These are phyloP conservation scores for Chunga burmeisteri DNA, from an alignment of 2,113 vertebrate genomes.

Conservation along the genomic window DNA sequence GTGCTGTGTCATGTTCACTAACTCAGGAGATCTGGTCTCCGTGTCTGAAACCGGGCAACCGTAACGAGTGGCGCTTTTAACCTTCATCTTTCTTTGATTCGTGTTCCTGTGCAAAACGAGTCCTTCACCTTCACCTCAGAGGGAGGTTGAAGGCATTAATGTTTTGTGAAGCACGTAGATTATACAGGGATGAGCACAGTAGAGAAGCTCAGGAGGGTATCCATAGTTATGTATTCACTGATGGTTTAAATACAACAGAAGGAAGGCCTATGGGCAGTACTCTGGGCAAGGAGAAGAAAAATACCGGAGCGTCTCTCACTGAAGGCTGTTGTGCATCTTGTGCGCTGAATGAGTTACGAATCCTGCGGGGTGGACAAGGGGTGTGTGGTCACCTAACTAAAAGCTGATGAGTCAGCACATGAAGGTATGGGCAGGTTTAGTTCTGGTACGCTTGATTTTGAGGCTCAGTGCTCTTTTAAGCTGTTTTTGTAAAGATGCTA, in stretches of 20 bases:
- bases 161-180: slow-evolving; percentile 2
- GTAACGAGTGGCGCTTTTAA: not conserved
- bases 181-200: not conserved
- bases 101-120: not conserved
- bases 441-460: not conserved
- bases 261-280: not conserved
- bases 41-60: not conserved
- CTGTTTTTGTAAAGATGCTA: not conserved
- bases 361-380: not conserved
- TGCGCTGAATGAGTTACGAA: not conserved
- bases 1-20: not conserved
- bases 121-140: not conserved
- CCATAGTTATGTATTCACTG: not conserved
- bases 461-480: not conserved
- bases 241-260: not conserved
- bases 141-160: not conserved
- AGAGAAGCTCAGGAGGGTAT: not conserved
- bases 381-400: not conserved
- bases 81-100: not conserved
- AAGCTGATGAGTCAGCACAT: not conserved
- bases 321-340: not conserved
- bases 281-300: not conserved
- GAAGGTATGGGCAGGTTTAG: not conserved
- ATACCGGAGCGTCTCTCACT: not conserved
- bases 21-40: not conserved